phyloP scores from a whole-genome alignment of 2,797 vertebrate genomes.

The Apogon talboti region DNA sequence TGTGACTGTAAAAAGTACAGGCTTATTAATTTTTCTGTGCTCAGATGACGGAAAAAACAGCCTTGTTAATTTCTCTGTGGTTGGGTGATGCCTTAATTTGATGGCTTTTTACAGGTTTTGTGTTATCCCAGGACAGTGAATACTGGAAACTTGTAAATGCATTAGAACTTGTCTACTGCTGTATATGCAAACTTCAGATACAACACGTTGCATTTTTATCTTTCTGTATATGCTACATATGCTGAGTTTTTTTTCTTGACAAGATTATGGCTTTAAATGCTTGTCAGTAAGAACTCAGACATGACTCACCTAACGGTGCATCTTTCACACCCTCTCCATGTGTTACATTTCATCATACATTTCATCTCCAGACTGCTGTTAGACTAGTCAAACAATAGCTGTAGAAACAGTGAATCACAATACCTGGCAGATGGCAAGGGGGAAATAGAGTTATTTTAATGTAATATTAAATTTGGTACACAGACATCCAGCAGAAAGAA shows the following conservation, averaged over 20 bases:
- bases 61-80: constrained; percentile 47
- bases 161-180: constrained; percentile 11
- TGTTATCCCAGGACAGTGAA: constrained; percentile 26
- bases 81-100: constrained; percentile 50
- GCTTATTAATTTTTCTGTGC: constrained; percentile 52
- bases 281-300: constrained; percentile 26
- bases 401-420: constrained; percentile 2
- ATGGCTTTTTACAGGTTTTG: constrained; percentile 26
- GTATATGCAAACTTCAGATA: constrained; percentile 14
- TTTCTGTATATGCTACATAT: constrained; percentile 20
- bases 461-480: neutral
- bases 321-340: constrained; percentile 55
- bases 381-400: constrained; percentile 16
- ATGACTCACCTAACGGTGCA: constrained; percentile 31
- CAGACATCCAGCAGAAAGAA: neutral
- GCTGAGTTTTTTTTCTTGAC: constrained; percentile 11
- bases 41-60: constrained; percentile 43
- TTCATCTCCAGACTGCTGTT: constrained; percentile 18
- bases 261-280: constrained; percentile 11
- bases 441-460: neutral
- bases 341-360: constrained; percentile 36
- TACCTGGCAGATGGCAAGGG: neutral
- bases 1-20: constrained; percentile 45
- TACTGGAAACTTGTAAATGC: constrained; percentile 30
- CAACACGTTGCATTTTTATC: constrained; percentile 11